Conservation (phyloP, 2,797 vertebrate species). For the Acomys russatus region DNA sequence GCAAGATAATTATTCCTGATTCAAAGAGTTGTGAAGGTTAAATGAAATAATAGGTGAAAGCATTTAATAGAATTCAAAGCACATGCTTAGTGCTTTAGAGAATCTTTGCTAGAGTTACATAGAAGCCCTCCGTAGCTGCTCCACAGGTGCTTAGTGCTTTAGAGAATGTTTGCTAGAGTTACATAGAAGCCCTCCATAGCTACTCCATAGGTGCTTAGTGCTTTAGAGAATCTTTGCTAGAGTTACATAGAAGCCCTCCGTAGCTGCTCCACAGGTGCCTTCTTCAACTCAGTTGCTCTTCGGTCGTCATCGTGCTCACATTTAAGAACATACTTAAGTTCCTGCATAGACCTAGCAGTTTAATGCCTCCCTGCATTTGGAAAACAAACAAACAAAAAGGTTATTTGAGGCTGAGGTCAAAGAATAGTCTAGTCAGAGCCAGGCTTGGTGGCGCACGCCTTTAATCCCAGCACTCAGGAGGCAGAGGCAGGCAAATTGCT, state of each 20-base stretch:
- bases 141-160: not conserved
- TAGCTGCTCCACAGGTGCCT: not conserved
- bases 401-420: not conserved
- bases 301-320: not conserved
- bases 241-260: not conserved
- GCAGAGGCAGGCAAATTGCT: too few relatives aligned
- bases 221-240: too few relatives aligned
- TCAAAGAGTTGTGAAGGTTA: slow-evolving; percentile 37
- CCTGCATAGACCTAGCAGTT: not conserved
- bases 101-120: not conserved
- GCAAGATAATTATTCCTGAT: slow-evolving; percentile 34
- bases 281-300: slow-evolving; percentile 11
- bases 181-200: not conserved
- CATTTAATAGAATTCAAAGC: slow-evolving; percentile 29
- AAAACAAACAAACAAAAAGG: not conserved
- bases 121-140: not conserved
- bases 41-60: slow-evolving; percentile 33
- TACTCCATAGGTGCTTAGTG: slow-evolving; percentile 9
- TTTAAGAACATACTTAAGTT: slow-evolving; percentile 41
- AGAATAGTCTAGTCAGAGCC: not conserved
- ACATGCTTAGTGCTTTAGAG: slow-evolving; percentile 26
- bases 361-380: not conserved
- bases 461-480: too few relatives aligned
- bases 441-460: too few relatives aligned
- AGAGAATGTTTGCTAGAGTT: too few relatives aligned